These are phyloP conservation scores for Dendrocincla fuliginosa DNA, from an alignment of 2,797 vertebrate genomes.

Conservation along the genomic window DNA sequence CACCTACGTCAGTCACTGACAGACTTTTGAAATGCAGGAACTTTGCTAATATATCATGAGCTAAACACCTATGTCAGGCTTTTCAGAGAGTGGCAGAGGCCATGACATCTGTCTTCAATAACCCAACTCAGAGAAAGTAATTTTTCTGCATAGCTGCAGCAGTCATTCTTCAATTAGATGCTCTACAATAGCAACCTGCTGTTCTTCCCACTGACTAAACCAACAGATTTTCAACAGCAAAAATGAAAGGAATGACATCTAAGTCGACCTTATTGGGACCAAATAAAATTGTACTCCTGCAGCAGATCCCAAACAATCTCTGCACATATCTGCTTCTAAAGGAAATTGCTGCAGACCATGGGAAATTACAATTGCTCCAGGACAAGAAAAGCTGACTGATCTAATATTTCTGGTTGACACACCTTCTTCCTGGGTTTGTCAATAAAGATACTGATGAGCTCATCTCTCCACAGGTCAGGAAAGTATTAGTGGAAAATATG, in stretches of 20 bases:
- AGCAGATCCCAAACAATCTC: slow-evolving; percentile 42
- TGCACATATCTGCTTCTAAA: slow-evolving; percentile 29
- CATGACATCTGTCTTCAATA: background rate
- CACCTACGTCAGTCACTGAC: background rate
- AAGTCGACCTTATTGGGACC: slow-evolving; percentile 5
- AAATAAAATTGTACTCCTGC: slow-evolving; percentile 31
- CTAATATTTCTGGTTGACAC: slow-evolving; percentile 60
- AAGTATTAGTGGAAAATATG: slow-evolving; percentile 6
- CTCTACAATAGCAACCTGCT: background rate
- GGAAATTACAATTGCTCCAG: slow-evolving; percentile 66
- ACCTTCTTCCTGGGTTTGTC: slow-evolving; percentile 64
- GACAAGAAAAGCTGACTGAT: slow-evolving; percentile 59
- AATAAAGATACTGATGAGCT: slow-evolving; percentile 53
- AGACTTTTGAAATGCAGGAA: background rate
- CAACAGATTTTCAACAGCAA: background rate
- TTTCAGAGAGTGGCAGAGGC: background rate
- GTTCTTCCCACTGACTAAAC: background rate
- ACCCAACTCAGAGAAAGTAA: background rate
- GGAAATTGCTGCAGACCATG: slow-evolving; percentile 64
- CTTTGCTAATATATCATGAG: background rate
- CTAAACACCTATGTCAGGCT: background rate
- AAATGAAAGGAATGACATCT: slow-evolving; percentile 34
- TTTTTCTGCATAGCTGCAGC: background rate
- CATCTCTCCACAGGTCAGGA: slow-evolving; percentile 46
- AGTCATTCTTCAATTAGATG: background rate